These are phyloP conservation scores for Poeciliopsis gracilis DNA, from an alignment of 2,797 vertebrate genomes.

Conservation along the genomic window DNA sequence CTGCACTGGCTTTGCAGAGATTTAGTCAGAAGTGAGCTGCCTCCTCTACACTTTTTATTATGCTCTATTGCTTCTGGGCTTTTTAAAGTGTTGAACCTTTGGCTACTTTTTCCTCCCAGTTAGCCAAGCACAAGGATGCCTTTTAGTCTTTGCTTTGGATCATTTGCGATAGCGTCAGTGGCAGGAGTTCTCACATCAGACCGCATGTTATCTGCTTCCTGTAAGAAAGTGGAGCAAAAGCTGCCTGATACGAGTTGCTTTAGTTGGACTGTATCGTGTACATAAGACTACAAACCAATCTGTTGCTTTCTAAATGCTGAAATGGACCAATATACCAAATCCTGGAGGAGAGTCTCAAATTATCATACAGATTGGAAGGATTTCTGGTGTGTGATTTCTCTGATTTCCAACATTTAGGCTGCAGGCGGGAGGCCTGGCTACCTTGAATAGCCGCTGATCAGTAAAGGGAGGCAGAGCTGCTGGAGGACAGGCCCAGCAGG, in stretches of 20 bases:
- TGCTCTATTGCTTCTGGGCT: constrained; percentile 23
- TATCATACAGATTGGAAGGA: constrained; percentile 69
- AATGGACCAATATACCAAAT: constrained; percentile 40
- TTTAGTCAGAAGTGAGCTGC: constrained; percentile 13
- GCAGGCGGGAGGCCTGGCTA: constrained; percentile 46
- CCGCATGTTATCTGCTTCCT: neutral
- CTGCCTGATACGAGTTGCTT: constrained; percentile 6
- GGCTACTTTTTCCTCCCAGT: neutral
- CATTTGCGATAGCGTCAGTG: neutral
- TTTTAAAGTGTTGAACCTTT: constrained; percentile 19
- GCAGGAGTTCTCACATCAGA: neutral
- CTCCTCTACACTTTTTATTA: constrained; percentile 17
- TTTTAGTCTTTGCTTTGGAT: constrained; percentile 5
- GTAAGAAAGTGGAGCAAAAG: neutral
- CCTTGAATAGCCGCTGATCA: constrained; percentile 60
- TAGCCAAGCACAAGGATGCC: neutral
- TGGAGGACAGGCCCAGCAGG: constrained; percentile 32
- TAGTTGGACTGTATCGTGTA: constrained; percentile 28
- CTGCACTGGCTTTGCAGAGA: constrained; percentile 35
- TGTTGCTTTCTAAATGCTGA: constrained; percentile 23
- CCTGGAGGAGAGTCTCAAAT: constrained; percentile 52
- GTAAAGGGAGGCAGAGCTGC: constrained; percentile 30
- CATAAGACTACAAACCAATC: constrained; percentile 42
- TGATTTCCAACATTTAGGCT: constrained; percentile 58
- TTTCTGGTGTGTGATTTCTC: constrained; percentile 55